Conservation (phyloP, 2,113 vertebrate species). For the Synchiropus splendidus region DNA sequence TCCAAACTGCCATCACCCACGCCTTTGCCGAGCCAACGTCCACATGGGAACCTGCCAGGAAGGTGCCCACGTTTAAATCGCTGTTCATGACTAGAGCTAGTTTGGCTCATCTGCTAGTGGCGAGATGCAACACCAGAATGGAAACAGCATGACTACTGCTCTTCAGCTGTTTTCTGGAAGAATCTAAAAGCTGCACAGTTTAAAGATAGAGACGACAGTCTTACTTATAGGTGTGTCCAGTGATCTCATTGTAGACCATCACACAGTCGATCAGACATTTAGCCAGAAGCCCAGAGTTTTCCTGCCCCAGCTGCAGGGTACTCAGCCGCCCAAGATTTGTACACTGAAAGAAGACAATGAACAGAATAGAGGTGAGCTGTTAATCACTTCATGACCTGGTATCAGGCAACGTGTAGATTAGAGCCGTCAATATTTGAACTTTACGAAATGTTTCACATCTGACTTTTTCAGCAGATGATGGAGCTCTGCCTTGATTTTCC, state of each 20-base stretch:
- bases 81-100: not conserved
- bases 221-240: constrained; percentile 92
- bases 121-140: too few relatives aligned
- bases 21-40: constrained; percentile 86
- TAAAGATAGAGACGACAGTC: too few relatives aligned
- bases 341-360: constrained; percentile 64
- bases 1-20: constrained; percentile 88
- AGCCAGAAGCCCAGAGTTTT: constrained; percentile 91
- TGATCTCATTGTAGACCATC: constrained; percentile 96
- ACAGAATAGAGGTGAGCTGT: not conserved
- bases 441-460: too few relatives aligned
- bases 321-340: constrained; percentile 95
- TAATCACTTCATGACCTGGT: not conserved
- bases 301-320: constrained; percentile 90
- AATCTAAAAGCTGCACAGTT: too few relatives aligned
- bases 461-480: too few relatives aligned
- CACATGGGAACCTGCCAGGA: constrained; percentile 80
- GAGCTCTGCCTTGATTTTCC: too few relatives aligned
- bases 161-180: too few relatives aligned
- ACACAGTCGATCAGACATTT: constrained; percentile 98
- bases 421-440: too few relatives aligned
- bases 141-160: too few relatives aligned
- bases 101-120: too few relatives aligned
- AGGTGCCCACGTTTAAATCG: not conserved
- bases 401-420: too few relatives aligned